These are phyloP conservation scores for Seriola rivoliana DNA, from an alignment of 2,113 vertebrate species.

Conservation along the genomic window DNA sequence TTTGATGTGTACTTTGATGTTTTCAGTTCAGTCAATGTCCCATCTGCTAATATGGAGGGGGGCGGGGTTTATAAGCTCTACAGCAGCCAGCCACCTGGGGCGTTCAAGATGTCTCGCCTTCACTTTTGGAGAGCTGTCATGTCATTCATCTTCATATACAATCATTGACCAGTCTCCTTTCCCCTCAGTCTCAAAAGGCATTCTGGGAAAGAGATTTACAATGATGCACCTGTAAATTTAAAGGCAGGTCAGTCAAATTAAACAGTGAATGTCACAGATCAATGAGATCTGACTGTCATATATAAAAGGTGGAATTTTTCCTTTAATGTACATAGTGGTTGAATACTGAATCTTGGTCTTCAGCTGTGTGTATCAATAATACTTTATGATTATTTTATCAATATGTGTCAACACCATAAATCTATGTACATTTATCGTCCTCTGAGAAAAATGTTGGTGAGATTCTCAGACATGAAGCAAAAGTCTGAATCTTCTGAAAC, in stretches of 20 bases:
- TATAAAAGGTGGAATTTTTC: neutral
- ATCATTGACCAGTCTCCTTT: too few relatives aligned
- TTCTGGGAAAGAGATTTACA: slow-evolving; percentile 6
- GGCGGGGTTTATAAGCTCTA: too few relatives aligned
- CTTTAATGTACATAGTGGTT: slow-evolving; percentile 1
- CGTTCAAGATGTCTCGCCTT: too few relatives aligned
- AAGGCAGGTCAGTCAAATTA: neutral
- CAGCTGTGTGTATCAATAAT: neutral
- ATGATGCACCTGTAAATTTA: neutral
- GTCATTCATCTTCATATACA: too few relatives aligned
- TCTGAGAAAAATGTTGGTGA: neutral
- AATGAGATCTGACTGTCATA: neutral
- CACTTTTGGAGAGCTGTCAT: too few relatives aligned
- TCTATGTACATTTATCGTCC: slow-evolving; percentile 1
- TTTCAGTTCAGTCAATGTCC: too few relatives aligned
- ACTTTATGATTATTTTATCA: neutral
- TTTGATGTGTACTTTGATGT: too few relatives aligned
- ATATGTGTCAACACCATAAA: neutral
- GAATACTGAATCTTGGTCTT: neutral
- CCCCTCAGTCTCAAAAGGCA: slow-evolving; percentile 1
- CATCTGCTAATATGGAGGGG: too few relatives aligned
- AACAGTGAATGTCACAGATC: neutral
- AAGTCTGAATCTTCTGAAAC: neutral
- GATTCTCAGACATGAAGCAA: neutral
- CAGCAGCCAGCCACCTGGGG: too few relatives aligned